Conservation (phyloP, 2,888 invertebrate genomes). For the Anarsia innoxiella region DNA sequence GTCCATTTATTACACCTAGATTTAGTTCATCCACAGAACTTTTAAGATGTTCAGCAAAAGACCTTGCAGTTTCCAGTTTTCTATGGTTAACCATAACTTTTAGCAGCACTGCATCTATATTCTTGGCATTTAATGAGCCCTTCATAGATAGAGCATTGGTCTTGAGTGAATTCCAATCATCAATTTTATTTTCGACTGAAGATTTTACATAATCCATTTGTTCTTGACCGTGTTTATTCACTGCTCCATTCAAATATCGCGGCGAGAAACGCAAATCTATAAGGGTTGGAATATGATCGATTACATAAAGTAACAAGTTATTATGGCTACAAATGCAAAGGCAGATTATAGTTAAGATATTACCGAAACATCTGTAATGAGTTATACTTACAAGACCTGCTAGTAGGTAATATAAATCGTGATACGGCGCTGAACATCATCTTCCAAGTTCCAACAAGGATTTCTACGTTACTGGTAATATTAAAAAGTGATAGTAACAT, state of each 20-base stretch:
- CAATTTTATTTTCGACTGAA: slow-evolving; percentile 25
- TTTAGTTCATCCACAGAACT: slow-evolving; percentile 62
- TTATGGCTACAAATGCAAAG: not conserved
- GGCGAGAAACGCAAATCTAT: not conserved
- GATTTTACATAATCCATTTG: slow-evolving; percentile 48
- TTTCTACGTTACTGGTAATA: too few relatives aligned
- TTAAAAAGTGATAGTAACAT: too few relatives aligned
- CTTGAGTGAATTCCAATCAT: slow-evolving; percentile 60
- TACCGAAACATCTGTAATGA: not conserved
- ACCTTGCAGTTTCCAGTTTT: slow-evolving; percentile 67
- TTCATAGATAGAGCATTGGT: slow-evolving; percentile 45
- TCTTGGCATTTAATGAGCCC: slow-evolving; percentile 57
- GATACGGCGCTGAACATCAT: slow-evolving; percentile 10
- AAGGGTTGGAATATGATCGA: not conserved
- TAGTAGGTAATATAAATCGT: slow-evolving; percentile 20
- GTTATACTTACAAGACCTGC: slow-evolving; percentile 23
- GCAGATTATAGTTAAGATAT: not conserved
- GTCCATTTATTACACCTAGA: slow-evolving; percentile 73
- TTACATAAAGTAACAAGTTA: not conserved
- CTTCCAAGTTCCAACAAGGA: too few relatives aligned
- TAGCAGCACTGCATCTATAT: slow-evolving; percentile 77
- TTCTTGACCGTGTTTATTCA: too few relatives aligned
- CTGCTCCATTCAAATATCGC: slow-evolving; percentile 12
- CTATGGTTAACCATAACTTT: slow-evolving; percentile 58
- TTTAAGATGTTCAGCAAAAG: slow-evolving; percentile 75